These are phyloP conservation scores for Penelope pileata DNA, from an alignment of 2,113 vertebrate species.

Conservation along the genomic window DNA sequence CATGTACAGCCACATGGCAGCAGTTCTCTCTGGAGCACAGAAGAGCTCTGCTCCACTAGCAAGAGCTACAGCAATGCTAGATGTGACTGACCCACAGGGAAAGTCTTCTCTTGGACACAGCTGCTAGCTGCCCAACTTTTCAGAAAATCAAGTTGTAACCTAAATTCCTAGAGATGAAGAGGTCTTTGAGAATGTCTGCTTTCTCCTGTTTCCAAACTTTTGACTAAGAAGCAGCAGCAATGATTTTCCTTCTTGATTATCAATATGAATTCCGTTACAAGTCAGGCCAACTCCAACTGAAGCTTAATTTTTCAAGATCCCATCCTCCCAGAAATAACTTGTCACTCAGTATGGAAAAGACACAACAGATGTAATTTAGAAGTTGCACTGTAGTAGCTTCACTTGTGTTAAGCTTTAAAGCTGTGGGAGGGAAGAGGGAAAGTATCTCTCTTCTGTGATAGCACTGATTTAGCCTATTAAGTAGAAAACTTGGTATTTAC, in stretches of 20 bases:
- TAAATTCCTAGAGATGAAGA: background rate
- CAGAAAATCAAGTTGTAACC: background rate
- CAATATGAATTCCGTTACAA: background rate
- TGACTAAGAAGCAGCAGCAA: no score
- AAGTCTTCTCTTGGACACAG: background rate
- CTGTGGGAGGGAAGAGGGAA: accelerated
- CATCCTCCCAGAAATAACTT: background rate
- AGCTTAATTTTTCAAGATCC: background rate
- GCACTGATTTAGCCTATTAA: background rate
- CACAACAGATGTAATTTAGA: background rate
- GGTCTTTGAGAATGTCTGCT: background rate
- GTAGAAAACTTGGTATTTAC: background rate
- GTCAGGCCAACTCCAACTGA: background rate
- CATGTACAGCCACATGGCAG: background rate
- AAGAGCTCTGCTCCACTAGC: background rate
- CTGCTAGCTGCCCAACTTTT: accelerated
- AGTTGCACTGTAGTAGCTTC: background rate
- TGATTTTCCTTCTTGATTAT: accelerated
- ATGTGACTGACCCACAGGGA: background rate
- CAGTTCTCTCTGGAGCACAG: background rate
- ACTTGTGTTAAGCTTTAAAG: background rate
- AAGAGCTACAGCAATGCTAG: background rate
- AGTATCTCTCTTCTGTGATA: accelerated
- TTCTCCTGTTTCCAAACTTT: background rate
- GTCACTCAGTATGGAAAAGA: background rate